Evolutionary conservation across 1,140 invertebrate species (phyloP), one percentile per base, ranked within the genome.

Genomic region (Daktulosphaira vitifoliae): DNA sequence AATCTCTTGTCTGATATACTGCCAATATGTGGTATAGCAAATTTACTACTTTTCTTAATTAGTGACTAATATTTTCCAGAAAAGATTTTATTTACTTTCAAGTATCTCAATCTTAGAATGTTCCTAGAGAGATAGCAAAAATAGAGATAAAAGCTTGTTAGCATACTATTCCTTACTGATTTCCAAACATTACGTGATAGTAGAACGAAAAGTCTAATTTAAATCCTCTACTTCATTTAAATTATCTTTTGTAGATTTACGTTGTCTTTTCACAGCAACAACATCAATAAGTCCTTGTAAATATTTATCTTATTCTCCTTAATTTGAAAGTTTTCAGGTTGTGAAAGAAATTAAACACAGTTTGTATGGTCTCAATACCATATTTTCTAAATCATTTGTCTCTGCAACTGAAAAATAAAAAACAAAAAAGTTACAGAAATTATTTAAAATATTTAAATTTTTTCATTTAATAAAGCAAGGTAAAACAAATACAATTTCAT

Each of bases 251-350:
- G 44, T 46, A 11, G 44, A 46, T 46, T 46, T 46, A 46, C 44
- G 44, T 46, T 9, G 44, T 46, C 44, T 46, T 46, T 46, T 46
- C 44, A 46, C 44, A 9, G 44, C 44, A 46, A 46, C 44, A 46
- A 20, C 44, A 46, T 37, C 33, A 37, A 37, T 37, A 37, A 37
- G 33, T 37, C 33, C 33, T 37, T 37, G 33, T 37, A 37, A 37
- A 37, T 37, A 46, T 46, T 46, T 16, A 46, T 46, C 44, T 46
- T 46, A 20, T 46, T 46, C 44, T 46, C 44, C 13, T 46, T 46
- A 46, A 20, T 46, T 46, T 46, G 44, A 46, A 46, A 46, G 13
- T 46, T 18, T 46, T 46, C 44, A 46, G 13, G 44, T 46, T 46
- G 13, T 20, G 44, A 46, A 46, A 46, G 16, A 46, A 46, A 46